These are phyloP conservation scores for Novumbra hubbsi DNA, from an alignment of 2,797 vertebrate genomes.

Conservation along the genomic window DNA sequence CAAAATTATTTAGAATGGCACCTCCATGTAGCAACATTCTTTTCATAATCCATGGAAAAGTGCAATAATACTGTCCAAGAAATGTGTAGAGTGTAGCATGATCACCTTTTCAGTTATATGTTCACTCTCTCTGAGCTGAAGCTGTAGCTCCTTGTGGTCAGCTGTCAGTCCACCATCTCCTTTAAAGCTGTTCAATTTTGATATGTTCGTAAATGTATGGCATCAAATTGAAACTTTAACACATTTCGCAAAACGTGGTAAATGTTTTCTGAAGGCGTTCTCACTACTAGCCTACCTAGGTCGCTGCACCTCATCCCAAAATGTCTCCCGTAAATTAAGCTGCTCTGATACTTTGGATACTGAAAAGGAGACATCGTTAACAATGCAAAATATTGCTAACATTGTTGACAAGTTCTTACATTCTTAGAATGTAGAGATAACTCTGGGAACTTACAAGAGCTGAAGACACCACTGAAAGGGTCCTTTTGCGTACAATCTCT, in stretches of 20 bases:
- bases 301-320: constrained; percentile 57
- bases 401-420: background rate
- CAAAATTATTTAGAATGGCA: background rate
- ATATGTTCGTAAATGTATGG: background rate
- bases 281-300: constrained; percentile 51
- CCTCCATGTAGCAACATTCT: background rate
- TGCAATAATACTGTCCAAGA: background rate
- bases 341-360: constrained; percentile 70
- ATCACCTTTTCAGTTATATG: constrained; percentile 66
- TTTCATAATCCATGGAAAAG: background rate
- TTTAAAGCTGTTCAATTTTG: constrained; percentile 46
- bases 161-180: constrained; percentile 19
- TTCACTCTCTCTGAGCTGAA: constrained; percentile 68
- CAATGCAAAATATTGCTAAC: background rate
- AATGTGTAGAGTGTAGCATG: background rate
- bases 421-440: background rate
- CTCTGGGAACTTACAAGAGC: constrained; percentile 54
- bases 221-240: background rate
- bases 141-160: constrained; percentile 48
- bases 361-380: constrained; percentile 32
- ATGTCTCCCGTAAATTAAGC: constrained; percentile 55
- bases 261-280: background rate
- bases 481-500: constrained; percentile 67
- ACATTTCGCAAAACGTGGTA: background rate
- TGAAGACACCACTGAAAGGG: constrained; percentile 65